Evolutionary conservation across 2,797 vertebrate species (phyloP).

Genomic region (Chloroceryle amazona): DNA sequence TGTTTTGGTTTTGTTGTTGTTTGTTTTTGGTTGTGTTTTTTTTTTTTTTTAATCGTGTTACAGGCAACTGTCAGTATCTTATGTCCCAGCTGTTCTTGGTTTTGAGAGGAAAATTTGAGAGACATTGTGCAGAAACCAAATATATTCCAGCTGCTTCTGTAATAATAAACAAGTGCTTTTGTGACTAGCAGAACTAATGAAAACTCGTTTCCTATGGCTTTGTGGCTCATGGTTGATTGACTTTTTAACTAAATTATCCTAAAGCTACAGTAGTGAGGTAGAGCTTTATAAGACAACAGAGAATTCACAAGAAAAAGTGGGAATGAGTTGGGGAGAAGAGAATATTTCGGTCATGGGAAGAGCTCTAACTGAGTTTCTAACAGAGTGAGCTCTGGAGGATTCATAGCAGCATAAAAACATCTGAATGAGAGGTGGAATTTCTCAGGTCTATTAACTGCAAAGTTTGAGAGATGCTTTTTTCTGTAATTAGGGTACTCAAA

Average conservation of each 20-base stretch:
- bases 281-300: neutral
- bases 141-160: slow-evolving; percentile 41
- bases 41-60: neutral
- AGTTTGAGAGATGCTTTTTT: neutral
- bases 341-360: neutral
- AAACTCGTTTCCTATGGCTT: slow-evolving; percentile 36
- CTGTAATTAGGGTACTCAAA: neutral
- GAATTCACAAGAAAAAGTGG: neutral
- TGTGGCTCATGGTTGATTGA: slow-evolving; percentile 25
- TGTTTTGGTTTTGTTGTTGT: too few relatives aligned
- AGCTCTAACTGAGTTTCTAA: neutral
- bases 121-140: neutral
- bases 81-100: slow-evolving; percentile 24
- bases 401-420: neutral
- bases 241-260: slow-evolving; percentile 43
- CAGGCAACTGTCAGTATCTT: slow-evolving; percentile 20
- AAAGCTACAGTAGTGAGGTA: neutral
- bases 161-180: slow-evolving; percentile 57
- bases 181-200: slow-evolving; percentile 64
- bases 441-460: neutral
- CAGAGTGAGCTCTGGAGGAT: neutral
- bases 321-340: neutral
- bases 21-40: too few relatives aligned
- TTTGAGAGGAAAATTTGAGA: slow-evolving; percentile 23
- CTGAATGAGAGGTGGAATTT: neutral